A percentile compares a stretch with the other conserved stretches of the same genome.
Evolutionary conservation across 2,113 vertebrate genomes (phyloP).

Genomic region (Equus przewalskii): DNA sequence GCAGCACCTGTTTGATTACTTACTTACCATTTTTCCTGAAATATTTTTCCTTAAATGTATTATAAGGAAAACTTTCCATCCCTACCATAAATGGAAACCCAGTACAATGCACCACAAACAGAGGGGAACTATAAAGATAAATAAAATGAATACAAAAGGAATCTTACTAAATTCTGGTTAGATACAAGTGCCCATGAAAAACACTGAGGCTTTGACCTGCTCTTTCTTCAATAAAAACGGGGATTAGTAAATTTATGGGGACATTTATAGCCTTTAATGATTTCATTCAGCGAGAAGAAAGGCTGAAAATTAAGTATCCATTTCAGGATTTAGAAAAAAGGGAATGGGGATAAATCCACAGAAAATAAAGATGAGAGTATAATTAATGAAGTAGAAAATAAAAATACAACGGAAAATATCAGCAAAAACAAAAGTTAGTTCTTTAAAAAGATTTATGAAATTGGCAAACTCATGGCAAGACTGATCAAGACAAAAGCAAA

Average conservation of each 20-base stretch:
- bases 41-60: background rate
- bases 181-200: background rate
- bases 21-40: background rate
- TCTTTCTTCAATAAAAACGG: background rate
- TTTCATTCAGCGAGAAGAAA: constrained; percentile 5
- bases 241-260: background rate
- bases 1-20: background rate
- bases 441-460: background rate
- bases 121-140: background rate
- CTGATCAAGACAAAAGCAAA: background rate
- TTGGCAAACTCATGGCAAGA: background rate
- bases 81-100: background rate
- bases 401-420: background rate
- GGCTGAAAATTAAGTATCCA: background rate
- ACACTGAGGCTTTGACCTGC: background rate
- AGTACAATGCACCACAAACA: background rate
- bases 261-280: background rate
- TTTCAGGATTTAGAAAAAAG: constrained; percentile 18
- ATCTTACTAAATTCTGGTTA: background rate
- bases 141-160: background rate
- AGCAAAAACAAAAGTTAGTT: background rate
- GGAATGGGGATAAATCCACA: background rate
- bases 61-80: background rate
- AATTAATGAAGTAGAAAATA: background rate
- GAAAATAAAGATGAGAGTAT: background rate